Percentiles rank a stretch among this genome's conserved stretches.
These are phyloP conservation scores for Chrysodeixis includens DNA, from an alignment of 2,888 invertebrate species.

Conservation along the genomic window DNA sequence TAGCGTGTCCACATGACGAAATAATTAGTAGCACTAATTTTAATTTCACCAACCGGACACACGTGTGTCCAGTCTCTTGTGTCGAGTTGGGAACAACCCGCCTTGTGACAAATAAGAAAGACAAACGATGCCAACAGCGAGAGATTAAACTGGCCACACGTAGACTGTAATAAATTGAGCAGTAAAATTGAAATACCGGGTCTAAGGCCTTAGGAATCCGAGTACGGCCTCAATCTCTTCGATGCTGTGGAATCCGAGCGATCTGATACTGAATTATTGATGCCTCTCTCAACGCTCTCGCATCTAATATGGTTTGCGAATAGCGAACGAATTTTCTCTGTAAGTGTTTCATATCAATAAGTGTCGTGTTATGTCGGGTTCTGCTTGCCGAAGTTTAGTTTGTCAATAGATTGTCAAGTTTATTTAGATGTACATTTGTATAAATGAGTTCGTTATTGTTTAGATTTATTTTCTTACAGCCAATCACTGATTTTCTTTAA, in stretches of 20 bases:
- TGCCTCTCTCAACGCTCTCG: conserved; percentile 51
- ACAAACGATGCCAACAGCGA: conserved; percentile 32
- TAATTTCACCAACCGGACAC: no score
- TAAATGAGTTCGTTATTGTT: no score
- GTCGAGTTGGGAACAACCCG: no score
- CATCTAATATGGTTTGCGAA: conserved; percentile 20
- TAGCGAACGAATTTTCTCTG: conserved; percentile 18
- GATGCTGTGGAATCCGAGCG: conserved; percentile 62
- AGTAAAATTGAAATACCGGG: conserved; percentile 57
- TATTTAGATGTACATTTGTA: no score
- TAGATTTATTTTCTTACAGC: no score
- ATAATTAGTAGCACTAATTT: no score
- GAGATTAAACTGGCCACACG: conserved; percentile 41
- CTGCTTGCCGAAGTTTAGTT: not conserved
- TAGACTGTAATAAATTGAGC: conserved; percentile 56
- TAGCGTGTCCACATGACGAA: no score
- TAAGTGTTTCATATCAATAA: conserved; percentile 23
- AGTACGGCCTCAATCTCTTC: conserved; percentile 56
- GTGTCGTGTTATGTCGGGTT: conserved; percentile 6
- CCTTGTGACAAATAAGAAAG: conserved; percentile 37
- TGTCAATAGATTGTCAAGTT: no score
- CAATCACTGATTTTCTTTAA: not conserved
- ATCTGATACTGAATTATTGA: conserved; percentile 75
- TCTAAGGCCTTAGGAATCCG: conserved; percentile 57
- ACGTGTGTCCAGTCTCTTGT: no score